Base-by-base conservation (phyloP, 1,140 invertebrate species). In the Neomicropteryx cornuta region DNA sequence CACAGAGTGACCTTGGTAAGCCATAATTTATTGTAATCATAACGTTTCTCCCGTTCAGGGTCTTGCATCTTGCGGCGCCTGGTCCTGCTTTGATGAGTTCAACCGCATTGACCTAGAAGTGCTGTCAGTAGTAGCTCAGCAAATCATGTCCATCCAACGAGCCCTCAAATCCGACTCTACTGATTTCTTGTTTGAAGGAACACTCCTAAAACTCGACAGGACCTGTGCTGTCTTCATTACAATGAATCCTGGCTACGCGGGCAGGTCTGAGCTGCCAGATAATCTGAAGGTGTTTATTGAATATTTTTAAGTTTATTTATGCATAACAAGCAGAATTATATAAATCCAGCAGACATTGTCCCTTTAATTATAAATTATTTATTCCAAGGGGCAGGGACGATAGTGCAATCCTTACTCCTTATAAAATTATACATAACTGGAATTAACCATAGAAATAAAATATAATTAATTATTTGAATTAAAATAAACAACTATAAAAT, bases 51-150 rank as follows among this genome's bases (percentile, higher is more conserved):
- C 8, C 13, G 13, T 51, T 24, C 31, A 73, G 82, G 93, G 93
- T 41, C 62, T 97, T 27, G 89, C 91, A 3, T 89, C 91, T 1
- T 92, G 88, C 52, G 94, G 94, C 5, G 91, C 93, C 1, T 97
- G 92, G 92, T 88, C 90, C 0, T 97, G 93, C 60, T 96, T 98
- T 55, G 93, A 97, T 54, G 93, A 97, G 62, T 97, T 97, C 58
- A 86, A 87, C 55, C 73, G 83, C 8, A 87, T 87, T 42, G 82
- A 87, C 51, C 53, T 87, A 21, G 83, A 87, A 60, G 92, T 96
- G 24, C 55, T 96, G 19, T 97, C 92, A 0, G 91, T 97, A 2
- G 86, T 92, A 3, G 87, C 87, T 1, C 87, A 92, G 58, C 87
- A 92, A 62, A 95, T 97, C 39, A 44, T 83, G 18, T 83, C 80